Base-by-base conservation (phyloP, 2,888 invertebrate genomes). In the Trachelus tabidus region DNA sequence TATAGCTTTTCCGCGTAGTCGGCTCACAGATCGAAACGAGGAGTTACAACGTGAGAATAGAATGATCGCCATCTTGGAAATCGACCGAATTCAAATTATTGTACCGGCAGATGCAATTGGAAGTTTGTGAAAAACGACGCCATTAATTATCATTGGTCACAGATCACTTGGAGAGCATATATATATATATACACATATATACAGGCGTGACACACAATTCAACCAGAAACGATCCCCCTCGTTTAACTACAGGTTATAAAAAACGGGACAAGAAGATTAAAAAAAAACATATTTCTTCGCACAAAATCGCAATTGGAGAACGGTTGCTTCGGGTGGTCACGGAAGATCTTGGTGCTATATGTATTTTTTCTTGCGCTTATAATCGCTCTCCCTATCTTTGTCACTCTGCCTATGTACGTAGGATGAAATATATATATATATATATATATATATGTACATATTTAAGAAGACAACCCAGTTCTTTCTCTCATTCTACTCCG, bases 81-180 rank as follows among this genome's bases (percentile, higher is more conserved):
- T 1, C 0, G 23, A 9, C 9, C 56, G 56, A 56, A 56, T 56
- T 23, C 56, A 23, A 23, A 56, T 56, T 56, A 56, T 56, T 56
- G 56, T 56, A 56, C 9, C 23, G 56, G 56, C 56, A 56, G 56
- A 56, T 56, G 56, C 56, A 56, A 56, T 56, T 56, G 56, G 56
- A 23, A 56, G 23, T 23, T 56, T 9, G 56, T 56, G 56, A 56
- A 56, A 56, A 56, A 56, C 56, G 56, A 23, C 23, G 15, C 56
- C 33, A 31, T 76, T 78, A 76, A 78, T 78, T 78, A 78, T 71
- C 78, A 73, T 78, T 68, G 78, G 78, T 73, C 78, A 78, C 78
- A 78, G 78, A 78, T 78, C 73, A 23, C 71, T 31, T 15, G 31
- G 34, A 71, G 33, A 15, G 12, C 12, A 31, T 71, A 71, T 71